These are phyloP conservation scores for Aythya baeri DNA, from an alignment of 2,113 vertebrate genomes.

Conservation along the genomic window DNA sequence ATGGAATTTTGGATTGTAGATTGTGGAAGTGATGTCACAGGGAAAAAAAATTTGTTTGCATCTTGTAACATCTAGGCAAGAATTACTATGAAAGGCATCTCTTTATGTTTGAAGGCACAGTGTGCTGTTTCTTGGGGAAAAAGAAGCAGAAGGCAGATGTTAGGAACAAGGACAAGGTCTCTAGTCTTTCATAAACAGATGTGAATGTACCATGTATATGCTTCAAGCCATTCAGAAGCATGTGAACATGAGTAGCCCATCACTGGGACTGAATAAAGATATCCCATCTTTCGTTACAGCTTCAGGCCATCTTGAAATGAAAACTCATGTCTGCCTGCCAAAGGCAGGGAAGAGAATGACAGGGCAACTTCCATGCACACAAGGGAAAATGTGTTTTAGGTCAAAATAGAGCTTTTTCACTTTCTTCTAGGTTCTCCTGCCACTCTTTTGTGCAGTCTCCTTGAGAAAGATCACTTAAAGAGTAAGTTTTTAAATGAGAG, in stretches of 20 bases:
- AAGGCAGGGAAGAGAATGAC: neutral
- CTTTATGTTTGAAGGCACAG: neutral
- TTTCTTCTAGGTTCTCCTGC: neutral
- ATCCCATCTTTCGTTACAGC: neutral
- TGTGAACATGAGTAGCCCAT: neutral
- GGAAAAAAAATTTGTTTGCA: neutral
- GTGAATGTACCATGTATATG: neutral
- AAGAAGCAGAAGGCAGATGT: neutral
- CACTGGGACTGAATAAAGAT: neutral
- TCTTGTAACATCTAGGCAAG: neutral
- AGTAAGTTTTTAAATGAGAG: neutral
- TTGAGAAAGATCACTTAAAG: neutral
- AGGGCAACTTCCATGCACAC: neutral
- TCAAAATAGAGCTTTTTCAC: neutral
- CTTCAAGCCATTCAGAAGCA: neutral
- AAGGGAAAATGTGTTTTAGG: neutral
- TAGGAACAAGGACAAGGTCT: neutral
- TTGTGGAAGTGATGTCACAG: neutral
- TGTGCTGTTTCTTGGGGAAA: rapidly evolving
- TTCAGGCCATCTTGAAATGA: neutral
- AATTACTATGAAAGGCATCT: neutral
- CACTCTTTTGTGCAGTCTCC: neutral
- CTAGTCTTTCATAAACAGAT: neutral
- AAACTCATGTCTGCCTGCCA: neutral
- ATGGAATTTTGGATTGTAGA: neutral